Percentiles rank a stretch among this genome's conserved stretches.
phyloP scores from a whole-genome alignment of 2,888 invertebrate genomes.

The Hyposoter didymator region DNA sequence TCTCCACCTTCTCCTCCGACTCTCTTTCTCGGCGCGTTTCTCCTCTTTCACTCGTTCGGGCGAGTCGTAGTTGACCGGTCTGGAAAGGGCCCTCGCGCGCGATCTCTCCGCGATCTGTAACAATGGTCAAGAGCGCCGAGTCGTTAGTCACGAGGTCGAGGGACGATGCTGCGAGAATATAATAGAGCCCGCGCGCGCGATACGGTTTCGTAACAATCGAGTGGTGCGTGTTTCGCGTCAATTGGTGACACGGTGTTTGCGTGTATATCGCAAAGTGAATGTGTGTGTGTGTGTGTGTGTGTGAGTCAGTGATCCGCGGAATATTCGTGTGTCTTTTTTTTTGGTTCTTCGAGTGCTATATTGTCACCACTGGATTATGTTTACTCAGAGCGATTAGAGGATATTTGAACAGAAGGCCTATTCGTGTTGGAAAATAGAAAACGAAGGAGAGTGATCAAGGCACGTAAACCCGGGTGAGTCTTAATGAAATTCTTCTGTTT shows the following conservation, averaged over 20 bases:
- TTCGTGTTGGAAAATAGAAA: conserved; percentile 16
- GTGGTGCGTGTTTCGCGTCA: conserved; percentile 22
- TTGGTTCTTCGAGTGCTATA: not conserved
- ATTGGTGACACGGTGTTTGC: conserved; percentile 7
- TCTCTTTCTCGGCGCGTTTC: conserved; percentile 43
- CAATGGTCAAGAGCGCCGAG: conserved; percentile 60
- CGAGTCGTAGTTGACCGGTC: conserved; percentile 66
- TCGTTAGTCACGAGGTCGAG: conserved; percentile 55
- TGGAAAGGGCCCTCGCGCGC: conserved; percentile 47
- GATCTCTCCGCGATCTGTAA: conserved; percentile 18
- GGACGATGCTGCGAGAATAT: not conserved
- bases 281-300: not conserved
- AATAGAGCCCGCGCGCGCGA: conserved; percentile 15
- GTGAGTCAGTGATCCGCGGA: not conserved
- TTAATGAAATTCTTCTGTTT: not conserved
- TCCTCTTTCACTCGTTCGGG: conserved; percentile 49
- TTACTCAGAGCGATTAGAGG: conserved; percentile 13
- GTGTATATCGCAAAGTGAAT: not conserved
- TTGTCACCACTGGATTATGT: conserved; percentile 40
- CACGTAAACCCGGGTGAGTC: conserved; percentile 33
- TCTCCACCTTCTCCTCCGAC: conserved; percentile 29
- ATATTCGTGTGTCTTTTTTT: conserved; percentile 10
- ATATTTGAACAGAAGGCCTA: conserved; percentile 7
- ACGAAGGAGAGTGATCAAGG: conserved; percentile 14
- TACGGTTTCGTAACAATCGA: conserved; percentile 18